These are phyloP conservation scores for Portevinia maculata DNA, from an alignment of 2,888 invertebrate genomes.

Conservation along the genomic window DNA sequence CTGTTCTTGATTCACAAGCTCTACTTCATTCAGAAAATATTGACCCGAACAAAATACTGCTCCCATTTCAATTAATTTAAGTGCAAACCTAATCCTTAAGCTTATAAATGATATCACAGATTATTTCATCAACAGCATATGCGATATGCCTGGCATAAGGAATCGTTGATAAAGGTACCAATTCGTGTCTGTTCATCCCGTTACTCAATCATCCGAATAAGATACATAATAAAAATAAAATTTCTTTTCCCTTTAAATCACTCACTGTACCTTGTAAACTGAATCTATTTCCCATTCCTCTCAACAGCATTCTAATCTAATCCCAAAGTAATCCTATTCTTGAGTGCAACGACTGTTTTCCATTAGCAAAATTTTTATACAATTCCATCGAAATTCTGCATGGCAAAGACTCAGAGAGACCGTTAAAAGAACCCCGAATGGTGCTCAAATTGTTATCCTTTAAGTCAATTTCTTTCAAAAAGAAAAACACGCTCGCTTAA, in stretches of 20 bases:
- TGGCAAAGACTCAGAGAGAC: neutral
- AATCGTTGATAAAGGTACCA: too few relatives aligned
- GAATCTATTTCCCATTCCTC: slow-evolving; percentile 19
- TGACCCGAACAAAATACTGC: too few relatives aligned
- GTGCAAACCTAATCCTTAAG: too few relatives aligned
- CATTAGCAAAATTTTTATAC: slow-evolving; percentile 69
- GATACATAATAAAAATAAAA: neutral
- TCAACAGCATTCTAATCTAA: slow-evolving; percentile 59
- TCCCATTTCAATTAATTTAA: too few relatives aligned
- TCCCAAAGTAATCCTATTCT: slow-evolving; percentile 60
- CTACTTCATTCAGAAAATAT: too few relatives aligned
- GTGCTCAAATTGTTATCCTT: slow-evolving; percentile 70
- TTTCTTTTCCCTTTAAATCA: neutral
- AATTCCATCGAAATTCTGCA: slow-evolving; percentile 42
- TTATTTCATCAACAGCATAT: too few relatives aligned
- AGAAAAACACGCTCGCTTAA: slow-evolving; percentile 41
- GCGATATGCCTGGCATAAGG: too few relatives aligned
- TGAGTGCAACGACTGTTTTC: slow-evolving; percentile 74
- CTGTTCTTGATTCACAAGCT: too few relatives aligned
- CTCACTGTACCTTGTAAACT: slow-evolving; percentile 6
- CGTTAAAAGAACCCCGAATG: slow-evolving; percentile 34
- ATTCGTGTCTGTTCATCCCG: slow-evolving; percentile 20
- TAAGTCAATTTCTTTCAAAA: slow-evolving; percentile 62
- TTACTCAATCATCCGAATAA: slow-evolving; percentile 5
- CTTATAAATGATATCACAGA: too few relatives aligned